Evolutionary conservation across 2,888 invertebrate species (phyloP), one percentile per base, ranked within the genome.

Genomic region (Biston stratarius): DNA sequence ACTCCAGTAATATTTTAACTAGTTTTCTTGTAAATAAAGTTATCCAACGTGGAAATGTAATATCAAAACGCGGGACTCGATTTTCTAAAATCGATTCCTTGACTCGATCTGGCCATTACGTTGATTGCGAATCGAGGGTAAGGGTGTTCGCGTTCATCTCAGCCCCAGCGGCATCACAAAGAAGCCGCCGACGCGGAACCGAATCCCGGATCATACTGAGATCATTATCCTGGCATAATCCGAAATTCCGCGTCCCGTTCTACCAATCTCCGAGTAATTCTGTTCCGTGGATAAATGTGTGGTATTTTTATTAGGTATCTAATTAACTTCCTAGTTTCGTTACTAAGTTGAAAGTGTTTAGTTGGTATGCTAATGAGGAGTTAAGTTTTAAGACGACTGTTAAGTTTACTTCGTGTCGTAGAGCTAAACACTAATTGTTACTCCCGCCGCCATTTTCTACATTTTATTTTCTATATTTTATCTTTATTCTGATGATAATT

Each of bases 41-140:
- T 38, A 38, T 8, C 38, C 6, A 38, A 38, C 38, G 38, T 38
- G 9, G 38, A 38, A 38, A 9, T 38, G 9, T 38, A 38, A 33
- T 38, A 47, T 10, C 14, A 34, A 56, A 62, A 57, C 57, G 24
- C 48, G 10, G 38, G 48, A 56, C 55, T 63, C 55, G 60, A 60
- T 56, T 34, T 47, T 61, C 60, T 59, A 34, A 64, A 68, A 72
- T 74, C 71, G 72, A 74, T 74, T 68, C 62, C 55, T 48, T 59
- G 63, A 57, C 63, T 64, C 52, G 69, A 61, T 55, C 42, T 38
- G 66, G 52, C 66, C 34, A 75, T 75, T 75, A 73, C 72, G 75
- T 75, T 86, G 91, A 91, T 90, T 91, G 89, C 88, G 86, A 85
- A 87, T 85, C 85, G 84, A 75, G 75, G 78, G 88, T 88, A 87